Evolutionary conservation across 2,888 invertebrate species (phyloP).

Genomic region (Mermis nigrescens): DNA sequence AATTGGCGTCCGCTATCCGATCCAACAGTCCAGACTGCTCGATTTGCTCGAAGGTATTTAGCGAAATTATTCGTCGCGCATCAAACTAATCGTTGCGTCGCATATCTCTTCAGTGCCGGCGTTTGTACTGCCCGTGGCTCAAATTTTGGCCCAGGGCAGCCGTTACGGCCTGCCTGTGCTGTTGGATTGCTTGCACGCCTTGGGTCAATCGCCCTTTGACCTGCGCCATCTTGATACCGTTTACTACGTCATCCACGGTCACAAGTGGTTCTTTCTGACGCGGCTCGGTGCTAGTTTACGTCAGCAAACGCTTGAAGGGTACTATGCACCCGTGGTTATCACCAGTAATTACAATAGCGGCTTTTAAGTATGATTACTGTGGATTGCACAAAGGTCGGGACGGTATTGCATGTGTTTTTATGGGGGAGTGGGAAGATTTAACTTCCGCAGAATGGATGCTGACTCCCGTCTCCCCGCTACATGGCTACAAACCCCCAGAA

Average conservation of each 20-base stretch:
- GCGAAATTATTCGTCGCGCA: background rate
- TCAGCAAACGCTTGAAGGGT: background rate
- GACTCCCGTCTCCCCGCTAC: too few species aligned
- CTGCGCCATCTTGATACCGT: background rate
- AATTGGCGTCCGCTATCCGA: background rate
- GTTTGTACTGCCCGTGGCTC: background rate
- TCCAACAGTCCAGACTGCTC: background rate
- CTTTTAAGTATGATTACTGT: too few species aligned
- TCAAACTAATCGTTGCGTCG: constrained; percentile 4
- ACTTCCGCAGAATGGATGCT: too few species aligned
- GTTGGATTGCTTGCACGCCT: constrained; percentile 4
- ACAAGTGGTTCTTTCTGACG: background rate
- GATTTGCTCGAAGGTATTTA: background rate
- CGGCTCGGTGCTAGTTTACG: constrained; percentile 1
- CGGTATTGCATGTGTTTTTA: too few species aligned
- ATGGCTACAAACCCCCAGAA: too few species aligned
- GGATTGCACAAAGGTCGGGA: too few species aligned
- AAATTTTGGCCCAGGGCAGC: background rate
- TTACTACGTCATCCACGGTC: background rate
- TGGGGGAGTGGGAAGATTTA: too few species aligned
- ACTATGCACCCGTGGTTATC: background rate
- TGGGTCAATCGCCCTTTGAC: background rate
- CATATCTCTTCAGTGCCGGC: constrained; percentile 7
- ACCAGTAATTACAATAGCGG: background rate
- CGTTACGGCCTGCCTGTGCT: background rate